Base-by-base conservation (phyloP, 2,113 vertebrate species). In the Prunella fulvescens region DNA sequence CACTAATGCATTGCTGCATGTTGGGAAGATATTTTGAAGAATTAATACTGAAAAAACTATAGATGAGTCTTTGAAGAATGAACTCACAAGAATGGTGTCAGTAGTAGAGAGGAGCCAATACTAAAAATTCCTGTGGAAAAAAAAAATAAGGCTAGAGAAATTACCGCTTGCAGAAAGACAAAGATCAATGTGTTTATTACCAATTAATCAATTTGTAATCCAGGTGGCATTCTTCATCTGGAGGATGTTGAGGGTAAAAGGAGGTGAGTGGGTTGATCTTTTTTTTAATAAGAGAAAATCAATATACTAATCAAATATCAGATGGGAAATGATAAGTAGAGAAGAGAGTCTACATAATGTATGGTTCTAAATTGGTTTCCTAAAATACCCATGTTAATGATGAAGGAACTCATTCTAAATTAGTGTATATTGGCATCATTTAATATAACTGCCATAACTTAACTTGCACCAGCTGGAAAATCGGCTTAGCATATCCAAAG, bases 131-230 rank as follows among this genome's bases (percentile, higher is more conserved):
- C 71, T 39, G 7, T 19, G 47, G 25, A 33, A 56, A 81, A 44
- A 47, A 65, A 78, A 80, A 87, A 76, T 5, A 61, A 20, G 15
- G 23, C 29, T 40, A 90, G 54, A 93, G 57, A 83, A 81, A 95
- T 48, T 29, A n/a, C 47, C 86, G 40, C 29, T 78, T 92, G 78
- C 35, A 93, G 84, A 96, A 97, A 67, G 86, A 58, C 67, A 95
- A 94, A 95, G 90, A 97, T 96, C 97, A 94, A 96, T 97, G 57
- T 95, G 73, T 95, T 97, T 94, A 73, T 96, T 96, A 97, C 93
- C 96, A 97, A 97, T 97, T 97, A 97, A 97, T 97, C 94, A 95
- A 78, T 97, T 86, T 79, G 42, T 95, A 97, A 96, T 95, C 94
- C 93, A 93, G 69, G 74, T 96, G 92, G 93, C 73, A 96, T 97